Evolutionary conservation across 2,888 invertebrate genomes (phyloP).

Genomic region (Agrotis ipsilon): DNA sequence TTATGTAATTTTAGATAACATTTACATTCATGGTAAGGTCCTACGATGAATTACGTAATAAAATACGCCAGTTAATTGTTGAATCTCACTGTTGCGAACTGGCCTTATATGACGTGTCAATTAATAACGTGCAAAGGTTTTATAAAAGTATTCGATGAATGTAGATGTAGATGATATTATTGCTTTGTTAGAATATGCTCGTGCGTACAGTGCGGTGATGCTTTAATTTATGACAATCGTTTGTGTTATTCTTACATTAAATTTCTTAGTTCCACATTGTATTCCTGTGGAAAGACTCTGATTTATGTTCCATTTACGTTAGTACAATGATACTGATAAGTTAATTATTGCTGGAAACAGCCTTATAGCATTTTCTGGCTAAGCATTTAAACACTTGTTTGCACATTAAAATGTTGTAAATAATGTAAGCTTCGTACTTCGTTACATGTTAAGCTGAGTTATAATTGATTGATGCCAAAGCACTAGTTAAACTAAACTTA

Average conservation of each 20-base stretch:
- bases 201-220: conserved; percentile 79
- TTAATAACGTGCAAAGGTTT: conserved; percentile 84
- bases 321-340: conserved; percentile 29
- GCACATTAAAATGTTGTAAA: conserved; percentile 15
- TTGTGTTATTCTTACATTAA: conserved; percentile 57
- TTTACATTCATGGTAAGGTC: conserved; percentile 77
- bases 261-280: conserved; percentile 73
- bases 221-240: conserved; percentile 65
- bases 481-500: conserved; percentile 37
- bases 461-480: conserved; percentile 53
- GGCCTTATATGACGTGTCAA: conserved; percentile 80
- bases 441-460: conserved; percentile 20
- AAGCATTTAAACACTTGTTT: conserved; percentile 21
- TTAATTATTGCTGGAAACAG: conserved; percentile 11
- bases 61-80: conserved; percentile 65
- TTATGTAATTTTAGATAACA: conserved; percentile 86
- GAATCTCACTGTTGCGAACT: conserved; percentile 70
- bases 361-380: conserved; percentile 8
- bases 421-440: conserved; percentile 11
- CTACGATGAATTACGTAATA: conserved; percentile 60
- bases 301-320: conserved; percentile 58
- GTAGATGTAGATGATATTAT: conserved; percentile 71
- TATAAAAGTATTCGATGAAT: conserved; percentile 72
- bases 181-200: conserved; percentile 78
- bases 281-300: conserved; percentile 48